Conservation (phyloP, 2,797 vertebrate genomes). For the Semaprochilodus insignis region DNA sequence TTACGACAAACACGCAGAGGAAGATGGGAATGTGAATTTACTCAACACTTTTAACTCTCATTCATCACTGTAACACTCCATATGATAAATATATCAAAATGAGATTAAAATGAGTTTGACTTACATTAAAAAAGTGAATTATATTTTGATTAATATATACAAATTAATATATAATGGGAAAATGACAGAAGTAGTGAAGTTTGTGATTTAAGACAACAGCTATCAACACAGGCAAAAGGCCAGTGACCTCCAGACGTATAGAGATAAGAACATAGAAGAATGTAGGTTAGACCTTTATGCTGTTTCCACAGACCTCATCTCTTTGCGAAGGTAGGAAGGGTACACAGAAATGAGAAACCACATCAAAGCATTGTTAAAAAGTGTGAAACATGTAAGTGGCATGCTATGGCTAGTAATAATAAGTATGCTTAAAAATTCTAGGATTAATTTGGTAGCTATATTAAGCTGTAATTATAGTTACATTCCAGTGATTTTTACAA, state of each 20-base stretch:
- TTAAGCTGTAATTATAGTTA: too few relatives aligned
- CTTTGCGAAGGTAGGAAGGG: not conserved
- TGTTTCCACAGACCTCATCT: conserved; percentile 16
- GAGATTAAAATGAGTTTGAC: not conserved
- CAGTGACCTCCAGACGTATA: conserved; percentile 18
- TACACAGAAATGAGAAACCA: not conserved
- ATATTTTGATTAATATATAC: not conserved
- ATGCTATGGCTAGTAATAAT: not conserved
- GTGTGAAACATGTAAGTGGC: not conserved
- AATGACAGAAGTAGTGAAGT: not conserved
- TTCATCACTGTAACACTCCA: not conserved
- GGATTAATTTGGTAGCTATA: too few relatives aligned
- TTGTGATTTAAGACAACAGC: conserved; percentile 2
- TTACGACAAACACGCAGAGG: conserved; percentile 39
- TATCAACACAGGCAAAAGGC: not conserved
- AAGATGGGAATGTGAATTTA: not conserved
- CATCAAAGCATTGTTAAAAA: conserved; percentile 14
- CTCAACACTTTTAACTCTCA: not conserved
- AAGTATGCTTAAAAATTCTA: not conserved
- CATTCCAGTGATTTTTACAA: too few relatives aligned
- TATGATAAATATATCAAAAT: not conserved
- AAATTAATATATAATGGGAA: not conserved
- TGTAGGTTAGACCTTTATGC: conserved; percentile 21
- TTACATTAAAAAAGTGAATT: not conserved
- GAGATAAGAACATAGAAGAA: conserved; percentile 21